These are phyloP conservation scores for Cliona cf. orientalis DNA, from an alignment of 37 sponge, comb jelly and placozoan genomes.

Conservation along the genomic window DNA sequence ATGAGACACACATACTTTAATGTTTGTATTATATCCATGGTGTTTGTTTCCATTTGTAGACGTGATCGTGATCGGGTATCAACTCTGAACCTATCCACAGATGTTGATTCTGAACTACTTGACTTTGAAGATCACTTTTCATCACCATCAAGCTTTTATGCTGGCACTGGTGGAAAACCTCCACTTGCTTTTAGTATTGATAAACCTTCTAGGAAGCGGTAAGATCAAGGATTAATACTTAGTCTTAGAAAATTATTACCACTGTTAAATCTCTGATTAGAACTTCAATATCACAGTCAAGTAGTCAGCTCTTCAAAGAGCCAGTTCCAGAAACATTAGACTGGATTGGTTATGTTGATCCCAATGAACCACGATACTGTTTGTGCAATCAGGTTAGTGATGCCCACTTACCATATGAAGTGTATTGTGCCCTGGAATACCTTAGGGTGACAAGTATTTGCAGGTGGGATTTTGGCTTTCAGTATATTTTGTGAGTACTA, in stretches of 20 bases:
- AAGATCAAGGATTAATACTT: too few species aligned
- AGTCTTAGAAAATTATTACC: neutral
- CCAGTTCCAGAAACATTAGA: conserved; percentile 49
- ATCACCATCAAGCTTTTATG: conserved; percentile 58
- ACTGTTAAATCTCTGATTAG: neutral
- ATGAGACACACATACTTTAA: too few species aligned
- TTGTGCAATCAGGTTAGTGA: conserved; percentile 95
- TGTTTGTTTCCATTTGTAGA: too few species aligned
- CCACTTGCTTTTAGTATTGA: conserved; percentile 46
- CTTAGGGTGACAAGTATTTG: too few species aligned
- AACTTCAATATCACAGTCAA: too few species aligned
- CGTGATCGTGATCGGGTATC: conserved; percentile 37
- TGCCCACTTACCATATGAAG: conserved; percentile 13
- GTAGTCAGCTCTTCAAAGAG: too few species aligned
- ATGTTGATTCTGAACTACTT: conserved; percentile 51
- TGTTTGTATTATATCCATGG: too few species aligned
- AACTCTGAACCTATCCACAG: conserved; percentile 3
- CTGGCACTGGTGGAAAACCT: conserved; percentile 84
- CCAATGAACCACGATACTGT: conserved; percentile 97
- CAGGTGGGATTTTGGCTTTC: neutral
- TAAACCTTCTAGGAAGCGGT: conserved; percentile 39
- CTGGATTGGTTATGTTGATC: conserved; percentile 82
- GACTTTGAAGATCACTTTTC: conserved; percentile 66
- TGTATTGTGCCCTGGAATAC: too few species aligned
- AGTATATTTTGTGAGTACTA: neutral